Evolutionary conservation across 1,140 invertebrate genomes (phyloP).

Genomic region (Palaemon carinicauda): DNA sequence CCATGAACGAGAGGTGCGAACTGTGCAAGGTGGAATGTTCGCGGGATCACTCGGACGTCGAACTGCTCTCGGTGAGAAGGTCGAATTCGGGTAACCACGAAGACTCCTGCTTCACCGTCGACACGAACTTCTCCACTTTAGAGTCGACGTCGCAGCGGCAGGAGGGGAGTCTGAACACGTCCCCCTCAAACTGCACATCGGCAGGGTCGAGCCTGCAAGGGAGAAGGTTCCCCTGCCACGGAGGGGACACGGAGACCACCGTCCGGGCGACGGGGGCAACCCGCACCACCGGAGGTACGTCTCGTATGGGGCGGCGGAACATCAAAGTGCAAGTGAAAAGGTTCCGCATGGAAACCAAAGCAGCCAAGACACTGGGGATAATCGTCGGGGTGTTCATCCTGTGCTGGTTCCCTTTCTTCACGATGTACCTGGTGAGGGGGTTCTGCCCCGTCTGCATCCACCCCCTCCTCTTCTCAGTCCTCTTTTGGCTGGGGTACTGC

Average conservation of each 20-base stretch:
- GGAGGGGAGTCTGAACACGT: not conserved
- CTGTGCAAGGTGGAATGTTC: slow-evolving; percentile 37
- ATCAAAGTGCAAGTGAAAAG: slow-evolving; percentile 86
- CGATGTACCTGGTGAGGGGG: slow-evolving; percentile 85
- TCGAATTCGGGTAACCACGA: not conserved
- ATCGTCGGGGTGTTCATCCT: slow-evolving; percentile 93
- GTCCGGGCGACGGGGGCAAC: not conserved
- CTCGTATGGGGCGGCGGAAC: slow-evolving; percentile 79
- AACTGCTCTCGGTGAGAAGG: not conserved
- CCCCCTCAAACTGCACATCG: not conserved
- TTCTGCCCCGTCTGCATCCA: slow-evolving; percentile 84
- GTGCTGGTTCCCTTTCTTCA: slow-evolving; percentile 96
- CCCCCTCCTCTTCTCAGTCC: slow-evolving; percentile 83
- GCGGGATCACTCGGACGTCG: not conserved
- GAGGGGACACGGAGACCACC: not conserved
- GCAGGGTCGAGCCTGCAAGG: not conserved
- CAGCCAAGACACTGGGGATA: slow-evolving; percentile 91
- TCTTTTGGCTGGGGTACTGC: slow-evolving; percentile 97
- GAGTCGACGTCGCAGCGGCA: not conserved
- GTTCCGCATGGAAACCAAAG: slow-evolving; percentile 91
- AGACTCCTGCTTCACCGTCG: slow-evolving; percentile 36
- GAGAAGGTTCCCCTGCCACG: not conserved
- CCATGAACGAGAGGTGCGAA: slow-evolving; percentile 13
- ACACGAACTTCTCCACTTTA: slow-evolving; percentile 27
- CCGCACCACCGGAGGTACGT: slow-evolving; percentile 13